Evolutionary conservation across 2,797 vertebrate genomes (phyloP), one percentile per base, ranked within the genome.

Genomic region (Notolabrus celidotus): DNA sequence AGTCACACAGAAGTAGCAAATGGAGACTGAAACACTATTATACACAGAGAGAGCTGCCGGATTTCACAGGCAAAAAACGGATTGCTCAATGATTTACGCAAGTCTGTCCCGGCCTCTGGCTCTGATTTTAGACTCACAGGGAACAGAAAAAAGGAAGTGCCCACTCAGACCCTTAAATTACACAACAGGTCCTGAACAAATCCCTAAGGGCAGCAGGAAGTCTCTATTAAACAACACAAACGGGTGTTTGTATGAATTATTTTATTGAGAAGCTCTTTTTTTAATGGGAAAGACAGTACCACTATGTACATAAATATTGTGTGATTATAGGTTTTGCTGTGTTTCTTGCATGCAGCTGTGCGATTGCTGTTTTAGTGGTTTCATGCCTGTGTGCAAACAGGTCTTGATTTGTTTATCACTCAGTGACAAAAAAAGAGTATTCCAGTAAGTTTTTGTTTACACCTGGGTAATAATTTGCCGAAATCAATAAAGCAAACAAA

Each of bases 401-500:
- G 1, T 5, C 70, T 61, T 77, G 39, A 12, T 39, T 17, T 75
- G 43, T 69, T 85, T 47, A 36, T 58, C 2, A 25, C 15, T 57
- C n/a, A 52, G 20, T 52, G 41, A 79, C 20, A 47, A 14, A 33
- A 42, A 15, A 16, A 49, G 15, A 60, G 8, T 34, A 63, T 79
- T 90, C 82, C 76, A 19, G 80, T 84, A 81, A 87, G 67, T 60
- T 55, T 57, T 55, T 56, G 27, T 10, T 36, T 22, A 23, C 19
- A 20, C 62, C 45, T 53, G 14, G 60, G 49, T 54, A 90, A 89
- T 87, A 52, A 90, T 91, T 87, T 49, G 29, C 60, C 39, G 50
- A 4, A 79, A 88, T 90, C 87, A 85, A 88, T 89, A 49, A 7
- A 22, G 20, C 68, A 86, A 89, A 87, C 72, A 83, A 61, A 80